A percentile compares a stretch with the other conserved stretches of the same genome.
phyloP scores from a whole-genome alignment of 2,888 invertebrate genomes.

The Cephus pulcher region DNA sequence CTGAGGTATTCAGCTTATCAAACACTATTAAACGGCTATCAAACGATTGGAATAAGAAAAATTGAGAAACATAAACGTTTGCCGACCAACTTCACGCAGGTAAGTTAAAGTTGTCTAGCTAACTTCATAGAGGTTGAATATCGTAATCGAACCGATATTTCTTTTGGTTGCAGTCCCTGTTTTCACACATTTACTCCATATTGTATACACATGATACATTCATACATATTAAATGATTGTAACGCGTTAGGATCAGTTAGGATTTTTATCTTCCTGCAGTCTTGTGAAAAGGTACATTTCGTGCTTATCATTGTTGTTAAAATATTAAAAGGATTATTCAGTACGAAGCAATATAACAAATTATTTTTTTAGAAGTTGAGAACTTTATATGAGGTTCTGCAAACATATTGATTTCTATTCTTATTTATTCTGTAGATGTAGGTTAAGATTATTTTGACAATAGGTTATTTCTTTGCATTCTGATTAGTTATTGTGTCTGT shows the following conservation, averaged over 20 bases:
- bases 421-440: background rate
- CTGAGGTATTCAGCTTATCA: no score
- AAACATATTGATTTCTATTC: background rate
- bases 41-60: no score
- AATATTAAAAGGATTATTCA: background rate
- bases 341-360: background rate
- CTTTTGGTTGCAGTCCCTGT: no score
- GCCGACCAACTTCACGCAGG: no score
- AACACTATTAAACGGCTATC: no score
- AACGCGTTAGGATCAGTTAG: background rate
- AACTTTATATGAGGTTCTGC: background rate
- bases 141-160: no score
- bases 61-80: no score
- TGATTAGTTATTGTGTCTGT: background rate
- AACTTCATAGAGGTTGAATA: no score
- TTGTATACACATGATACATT: background rate
- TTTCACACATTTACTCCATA: background rate
- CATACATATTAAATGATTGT: background rate
- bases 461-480: background rate
- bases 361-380: background rate
- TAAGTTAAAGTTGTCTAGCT: no score
- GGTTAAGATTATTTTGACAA: background rate
- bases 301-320: background rate
- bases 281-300: background rate
- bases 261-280: background rate